Evolutionary conservation across 2,888 invertebrate species (phyloP), one percentile per base, ranked within the genome.

Genomic region (Ormyrus labotus): DNA sequence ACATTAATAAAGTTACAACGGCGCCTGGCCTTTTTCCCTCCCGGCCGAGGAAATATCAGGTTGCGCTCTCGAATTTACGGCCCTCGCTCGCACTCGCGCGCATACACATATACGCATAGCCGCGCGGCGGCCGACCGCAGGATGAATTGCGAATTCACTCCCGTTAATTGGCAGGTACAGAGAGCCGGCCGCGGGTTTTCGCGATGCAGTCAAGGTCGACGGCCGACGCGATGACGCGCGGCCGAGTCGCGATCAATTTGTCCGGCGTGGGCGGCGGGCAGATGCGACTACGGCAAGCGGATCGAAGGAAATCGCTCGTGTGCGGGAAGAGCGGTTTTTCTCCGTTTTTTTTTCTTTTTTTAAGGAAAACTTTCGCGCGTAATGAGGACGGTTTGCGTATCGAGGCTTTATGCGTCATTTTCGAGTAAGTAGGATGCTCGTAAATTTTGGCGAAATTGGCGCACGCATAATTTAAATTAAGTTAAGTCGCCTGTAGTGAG

Each of bases 151-250:
- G 55, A 72, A 78, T 68, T 72, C 72, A 50, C 72, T 48, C 47
- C 65, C 53, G 67, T 11, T 74, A 74, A 80, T 80, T 80, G 80
- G 60, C 74, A 72, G 72, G 72, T 76, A 60, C 45, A 47, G 64
- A n/a, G 34, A 45, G n/a, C 45, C 45, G n/a, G 7, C n/a, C 13
- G 55, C 13, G 55, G 11, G n/a, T n/a, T 19, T 8, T n/a, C 50
- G 50, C n/a, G 50, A n/a, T 11, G 6, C 50, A 61, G 45, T 73
- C 73, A 73, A 73, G 73, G 63, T 64, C 73, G 73, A 64, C 55
- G 73, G 9, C 60, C 71, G 19, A 2, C 19, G 6, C 11, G 34
- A 9, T 11, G 65, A 65, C 51, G 51, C 65, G 19, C 51, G 64
- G 48, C 50, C 19, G 2, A 19, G 19, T 19, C 19, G 19, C 19